A percentile compares a stretch with the other conserved stretches of the same genome.
Conservation (phyloP, 2,113 vertebrate species). For the rabbit (Oryctolagus cuniculus) region mOryCun1.1 NC_091440.1:98164501-98165000, state of each 20-base stretch:
- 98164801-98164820: constrained; percentile 33
- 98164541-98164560: not conserved
- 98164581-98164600: not conserved
- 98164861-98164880: not conserved
- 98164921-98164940: no score
- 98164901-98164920: not conserved
- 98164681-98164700: not conserved
- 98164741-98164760: not conserved
- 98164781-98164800: constrained; percentile 15
- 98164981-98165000: no score
- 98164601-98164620: not conserved
- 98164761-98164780: not conserved
- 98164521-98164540: not conserved
- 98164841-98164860: constrained; percentile 46
- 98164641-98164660: not conserved
- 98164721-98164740: not conserved
- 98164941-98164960: no score
- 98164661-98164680: not conserved
- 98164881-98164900: not conserved
- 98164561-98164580: not conserved
- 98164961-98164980: no score
- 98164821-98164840: not conserved
- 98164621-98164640: not conserved
- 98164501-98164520: no score
- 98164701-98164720: not conserved